Evolutionary conservation across 1,140 invertebrate genomes (phyloP).

Genomic region (Holotrichia oblita): DNA sequence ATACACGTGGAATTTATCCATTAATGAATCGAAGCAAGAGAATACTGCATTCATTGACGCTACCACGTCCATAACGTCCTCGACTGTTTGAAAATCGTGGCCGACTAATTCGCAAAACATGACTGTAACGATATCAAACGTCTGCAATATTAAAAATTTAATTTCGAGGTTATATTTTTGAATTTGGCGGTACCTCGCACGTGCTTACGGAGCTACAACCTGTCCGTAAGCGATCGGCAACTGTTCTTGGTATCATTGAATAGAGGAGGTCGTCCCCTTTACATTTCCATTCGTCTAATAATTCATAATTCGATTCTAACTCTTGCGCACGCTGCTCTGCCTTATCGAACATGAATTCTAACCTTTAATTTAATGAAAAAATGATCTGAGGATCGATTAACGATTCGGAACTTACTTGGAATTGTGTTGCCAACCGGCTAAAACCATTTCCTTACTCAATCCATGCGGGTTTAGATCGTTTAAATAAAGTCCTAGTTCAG

Average conservation of each 20-base stretch:
- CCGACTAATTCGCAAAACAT: conserved; percentile 72
- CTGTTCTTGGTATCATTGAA: conserved; percentile 88
- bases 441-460: conserved; percentile 83
- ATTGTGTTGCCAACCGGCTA: conserved; percentile 88
- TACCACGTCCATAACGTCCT: conserved; percentile 83
- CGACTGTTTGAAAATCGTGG: conserved; percentile 69
- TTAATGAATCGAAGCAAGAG: conserved; percentile 80
- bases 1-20: conserved; percentile 81
- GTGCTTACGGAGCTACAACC: conserved; percentile 79
- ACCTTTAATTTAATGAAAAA: conserved; percentile 53
- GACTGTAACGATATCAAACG: conserved; percentile 70
- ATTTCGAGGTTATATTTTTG: not conserved
- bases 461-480: conserved; percentile 90
- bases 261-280: conserved; percentile 88
- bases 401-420: conserved; percentile 68
- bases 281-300: conserved; percentile 85
- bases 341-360: conserved; percentile 84
- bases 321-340: conserved; percentile 79
- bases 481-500: conserved; percentile 79
- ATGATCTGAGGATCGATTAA: too few species aligned
- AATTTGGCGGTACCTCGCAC: conserved; percentile 72
- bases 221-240: conserved; percentile 72
- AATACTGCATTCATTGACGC: conserved; percentile 85
- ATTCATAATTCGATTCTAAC: conserved; percentile 74
- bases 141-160: conserved; percentile 58